phyloP scores from a whole-genome alignment of 2,888 invertebrate genomes.

The Drosophila gaucha region DNA sequence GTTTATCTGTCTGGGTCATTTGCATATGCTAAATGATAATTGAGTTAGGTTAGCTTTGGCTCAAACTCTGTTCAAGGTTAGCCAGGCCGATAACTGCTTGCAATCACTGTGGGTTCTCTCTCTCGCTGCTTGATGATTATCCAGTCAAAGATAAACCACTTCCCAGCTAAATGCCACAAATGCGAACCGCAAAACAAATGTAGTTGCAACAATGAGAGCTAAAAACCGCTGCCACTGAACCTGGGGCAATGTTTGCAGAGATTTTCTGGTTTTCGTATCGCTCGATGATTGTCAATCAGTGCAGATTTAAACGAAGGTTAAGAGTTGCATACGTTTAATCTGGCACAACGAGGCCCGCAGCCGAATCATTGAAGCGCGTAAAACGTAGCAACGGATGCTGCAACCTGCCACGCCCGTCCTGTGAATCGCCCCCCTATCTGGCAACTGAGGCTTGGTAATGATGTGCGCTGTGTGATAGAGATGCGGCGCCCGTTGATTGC shows the following conservation, averaged over 20 bases:
- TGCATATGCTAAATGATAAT: constrained; percentile 64
- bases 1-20: constrained; percentile 76
- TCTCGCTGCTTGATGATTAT: constrained; percentile 10
- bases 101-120: constrained; percentile 12
- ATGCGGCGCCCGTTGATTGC: constrained; percentile 71
- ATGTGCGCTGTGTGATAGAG: constrained; percentile 59
- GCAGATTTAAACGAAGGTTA: constrained; percentile 76
- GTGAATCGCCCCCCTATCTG: not conserved
- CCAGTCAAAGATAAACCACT: constrained; percentile 33
- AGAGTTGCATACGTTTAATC: constrained; percentile 80
- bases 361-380: constrained; percentile 75
- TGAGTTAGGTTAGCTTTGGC: constrained; percentile 22
- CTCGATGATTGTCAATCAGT: constrained; percentile 78
- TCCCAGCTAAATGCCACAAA: constrained; percentile 45
- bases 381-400: constrained; percentile 69
- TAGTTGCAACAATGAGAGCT: constrained; percentile 58
- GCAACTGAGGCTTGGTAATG: constrained; percentile 33
- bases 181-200: constrained; percentile 71
- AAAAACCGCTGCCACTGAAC: constrained; percentile 20
- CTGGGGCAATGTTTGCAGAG: constrained; percentile 42
- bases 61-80: constrained; percentile 57
- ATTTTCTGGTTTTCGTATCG: constrained; percentile 54
- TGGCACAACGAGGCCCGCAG: constrained; percentile 43
- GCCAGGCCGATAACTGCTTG: constrained; percentile 7
- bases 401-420: constrained; percentile 25